These are phyloP conservation scores for Cryptosula pallasiana DNA, from an alignment of 2,888 invertebrate genomes.

Conservation along the genomic window DNA sequence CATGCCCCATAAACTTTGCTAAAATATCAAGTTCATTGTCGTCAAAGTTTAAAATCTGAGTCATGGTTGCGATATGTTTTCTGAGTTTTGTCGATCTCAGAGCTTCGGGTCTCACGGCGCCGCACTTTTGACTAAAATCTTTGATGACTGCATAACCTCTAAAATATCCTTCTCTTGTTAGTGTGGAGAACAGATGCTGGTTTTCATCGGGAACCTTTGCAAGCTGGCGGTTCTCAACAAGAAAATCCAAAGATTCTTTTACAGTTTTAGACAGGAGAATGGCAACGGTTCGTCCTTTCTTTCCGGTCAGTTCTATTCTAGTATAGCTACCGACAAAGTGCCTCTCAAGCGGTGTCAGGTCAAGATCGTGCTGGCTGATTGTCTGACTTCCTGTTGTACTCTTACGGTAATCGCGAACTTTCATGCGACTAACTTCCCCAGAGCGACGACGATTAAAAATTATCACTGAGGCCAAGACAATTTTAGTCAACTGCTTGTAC, in stretches of 20 bases:
- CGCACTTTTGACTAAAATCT: not conserved
- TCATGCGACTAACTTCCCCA: not conserved
- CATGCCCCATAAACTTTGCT: not conserved
- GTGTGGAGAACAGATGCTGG: too few relatives aligned
- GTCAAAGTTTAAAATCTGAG: not conserved
- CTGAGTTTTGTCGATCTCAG: not conserved
- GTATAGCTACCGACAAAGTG: too few relatives aligned
- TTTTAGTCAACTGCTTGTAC: not conserved
- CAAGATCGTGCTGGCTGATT: not conserved
- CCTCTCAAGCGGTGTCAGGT: too few relatives aligned
- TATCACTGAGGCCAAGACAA: not conserved
- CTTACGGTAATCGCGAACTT: not conserved
- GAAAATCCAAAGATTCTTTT: not conserved
- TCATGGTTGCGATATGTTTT: not conserved
- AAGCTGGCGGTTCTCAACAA: too few relatives aligned
- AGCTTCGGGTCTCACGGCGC: not conserved
- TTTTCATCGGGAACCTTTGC: too few relatives aligned
- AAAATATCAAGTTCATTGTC: not conserved
- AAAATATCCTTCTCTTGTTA: not conserved
- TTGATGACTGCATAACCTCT: not conserved
- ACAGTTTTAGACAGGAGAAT: not conserved
- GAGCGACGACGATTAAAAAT: not conserved
- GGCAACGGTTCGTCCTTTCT: not conserved
- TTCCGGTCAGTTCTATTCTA: too few relatives aligned
- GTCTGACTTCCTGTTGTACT: not conserved